Percentiles rank a stretch among this genome's conserved stretches.
Evolutionary conservation across 1,140 invertebrate genomes (phyloP).

Genomic region (Drosophila ambigua): DNA sequence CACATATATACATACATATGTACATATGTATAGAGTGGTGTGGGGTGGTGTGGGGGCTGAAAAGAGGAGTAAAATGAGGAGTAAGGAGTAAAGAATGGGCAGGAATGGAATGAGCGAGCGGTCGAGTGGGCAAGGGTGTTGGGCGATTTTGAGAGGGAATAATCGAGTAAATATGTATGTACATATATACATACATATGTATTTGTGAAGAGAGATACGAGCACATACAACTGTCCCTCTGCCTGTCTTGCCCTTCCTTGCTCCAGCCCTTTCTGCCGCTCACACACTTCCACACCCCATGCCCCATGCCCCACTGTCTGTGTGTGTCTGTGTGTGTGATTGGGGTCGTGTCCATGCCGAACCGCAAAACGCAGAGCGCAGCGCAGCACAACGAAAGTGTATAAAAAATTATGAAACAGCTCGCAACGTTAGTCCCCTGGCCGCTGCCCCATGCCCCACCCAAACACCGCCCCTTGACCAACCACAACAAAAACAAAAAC

Average conservation of each 20-base stretch:
- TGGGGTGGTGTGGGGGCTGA: background rate
- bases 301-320: background rate
- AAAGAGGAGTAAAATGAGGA: too few relatives aligned
- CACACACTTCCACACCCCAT: background rate
- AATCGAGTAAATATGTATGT: slow-evolving; percentile 17
- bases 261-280: background rate
- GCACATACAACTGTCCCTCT: slow-evolving; percentile 5
- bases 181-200: background rate
- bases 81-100: background rate
- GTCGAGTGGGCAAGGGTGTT: background rate
- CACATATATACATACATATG: slow-evolving; percentile 43
- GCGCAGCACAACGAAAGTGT: slow-evolving; percentile 70
- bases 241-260: slow-evolving; percentile 12
- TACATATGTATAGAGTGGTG: background rate
- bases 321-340: slow-evolving; percentile 23
- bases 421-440: slow-evolving; percentile 55
- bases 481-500: background rate
- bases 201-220: too few relatives aligned
- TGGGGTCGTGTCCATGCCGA: slow-evolving; percentile 64
- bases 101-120: too few relatives aligned
- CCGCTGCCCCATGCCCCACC: slow-evolving; percentile 31
- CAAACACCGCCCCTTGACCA: background rate
- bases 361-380: slow-evolving; percentile 73
- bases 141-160: background rate
- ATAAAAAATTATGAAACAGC: slow-evolving; percentile 81